Percentiles rank a stretch among this genome's conserved stretches.
phyloP scores from a whole-genome alignment of 2,797 vertebrate species.

The Macrochelys suwanniensis region DNA sequence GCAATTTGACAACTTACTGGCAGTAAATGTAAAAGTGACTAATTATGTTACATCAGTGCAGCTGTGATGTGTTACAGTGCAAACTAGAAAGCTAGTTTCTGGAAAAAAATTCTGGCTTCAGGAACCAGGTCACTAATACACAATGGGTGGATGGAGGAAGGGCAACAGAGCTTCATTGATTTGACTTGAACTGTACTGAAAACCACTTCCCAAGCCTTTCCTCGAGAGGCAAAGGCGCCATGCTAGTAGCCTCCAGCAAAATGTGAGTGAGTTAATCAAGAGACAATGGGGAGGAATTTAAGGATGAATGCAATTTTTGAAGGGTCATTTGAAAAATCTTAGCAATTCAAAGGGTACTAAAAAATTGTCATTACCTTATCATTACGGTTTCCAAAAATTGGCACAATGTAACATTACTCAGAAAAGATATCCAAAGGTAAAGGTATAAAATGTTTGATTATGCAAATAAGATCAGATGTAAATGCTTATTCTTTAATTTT shows the following conservation, averaged over 20 bases:
- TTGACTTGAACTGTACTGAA: not conserved
- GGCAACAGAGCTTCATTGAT: not conserved
- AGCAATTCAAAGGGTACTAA: not conserved
- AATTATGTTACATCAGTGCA: constrained; percentile 29
- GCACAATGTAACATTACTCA: not conserved
- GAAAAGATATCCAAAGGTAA: not conserved
- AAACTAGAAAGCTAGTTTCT: constrained; percentile 31
- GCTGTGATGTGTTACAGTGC: not conserved
- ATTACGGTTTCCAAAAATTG: not conserved
- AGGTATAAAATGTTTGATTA: not conserved
- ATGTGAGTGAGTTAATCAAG: constrained; percentile 24
- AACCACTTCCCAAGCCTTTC: not conserved
- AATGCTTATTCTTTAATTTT: constrained; percentile 5
- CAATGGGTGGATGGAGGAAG: not conserved
- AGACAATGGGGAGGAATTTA: not conserved
- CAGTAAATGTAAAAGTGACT: constrained; percentile 50
- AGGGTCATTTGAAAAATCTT: not conserved
- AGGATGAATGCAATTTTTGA: constrained; percentile 4
- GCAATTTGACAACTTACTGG: constrained; percentile 24
- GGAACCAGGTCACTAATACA: constrained; percentile 3
- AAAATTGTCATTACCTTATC: not conserved
- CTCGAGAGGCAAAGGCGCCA: not conserved
- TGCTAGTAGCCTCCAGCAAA: not conserved
- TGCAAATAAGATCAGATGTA: not conserved
- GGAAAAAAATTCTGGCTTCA: not conserved